Conservation (phyloP, 2,113 vertebrate species). For the Apodemus speciosus region DNA sequence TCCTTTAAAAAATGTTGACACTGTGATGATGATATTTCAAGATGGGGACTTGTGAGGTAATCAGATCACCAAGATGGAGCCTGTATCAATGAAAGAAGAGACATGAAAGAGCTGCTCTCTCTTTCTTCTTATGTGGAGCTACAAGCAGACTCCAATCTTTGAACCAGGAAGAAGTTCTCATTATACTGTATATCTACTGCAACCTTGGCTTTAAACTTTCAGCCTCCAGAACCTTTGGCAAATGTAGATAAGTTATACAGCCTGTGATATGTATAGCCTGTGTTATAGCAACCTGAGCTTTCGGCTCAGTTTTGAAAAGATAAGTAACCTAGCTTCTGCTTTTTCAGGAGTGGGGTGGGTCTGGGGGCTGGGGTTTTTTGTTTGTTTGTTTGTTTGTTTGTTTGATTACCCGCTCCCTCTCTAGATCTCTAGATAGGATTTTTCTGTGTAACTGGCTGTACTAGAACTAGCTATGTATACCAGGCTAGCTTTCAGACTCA, state of each 20-base stretch:
- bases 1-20: neutral
- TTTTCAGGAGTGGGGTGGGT: neutral
- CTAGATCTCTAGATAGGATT: neutral
- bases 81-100: neutral
- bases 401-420: too few species aligned
- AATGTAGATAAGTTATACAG: neutral
- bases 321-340: neutral
- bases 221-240: neutral
- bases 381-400: neutral
- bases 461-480: neutral
- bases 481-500: neutral
- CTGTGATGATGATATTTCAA: neutral
- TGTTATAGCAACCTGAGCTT: neutral
- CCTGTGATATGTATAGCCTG: too few species aligned
- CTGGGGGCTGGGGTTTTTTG: neutral
- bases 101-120: neutral
- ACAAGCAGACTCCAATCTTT: neutral
- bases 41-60: neutral
- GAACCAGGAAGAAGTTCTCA: neutral
- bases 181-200: neutral
- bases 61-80: neutral
- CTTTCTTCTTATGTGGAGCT: neutral
- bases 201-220: neutral
- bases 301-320: neutral
- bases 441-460: neutral